Conservation (phyloP, 2,888 invertebrate genomes). For the Cryptophagus acutangulus region DNA sequence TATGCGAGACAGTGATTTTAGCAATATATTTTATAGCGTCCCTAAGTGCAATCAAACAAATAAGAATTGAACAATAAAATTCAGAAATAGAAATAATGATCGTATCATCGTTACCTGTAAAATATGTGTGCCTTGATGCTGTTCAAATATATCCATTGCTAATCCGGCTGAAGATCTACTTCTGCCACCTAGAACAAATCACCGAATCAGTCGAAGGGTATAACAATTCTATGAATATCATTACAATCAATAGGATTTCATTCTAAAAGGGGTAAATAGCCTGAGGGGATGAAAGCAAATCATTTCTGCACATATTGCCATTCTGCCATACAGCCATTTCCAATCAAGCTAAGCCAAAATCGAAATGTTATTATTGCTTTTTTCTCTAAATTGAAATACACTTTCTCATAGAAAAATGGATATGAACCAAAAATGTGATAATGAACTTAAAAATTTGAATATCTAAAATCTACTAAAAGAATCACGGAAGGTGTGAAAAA, state of each 20-base stretch:
- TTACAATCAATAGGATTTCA: conserved; percentile 26
- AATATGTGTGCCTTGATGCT: conserved; percentile 96
- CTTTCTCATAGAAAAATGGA: too few relatives aligned
- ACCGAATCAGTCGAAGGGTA: conserved; percentile 14
- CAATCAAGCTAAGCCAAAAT: too few relatives aligned
- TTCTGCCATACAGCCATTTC: too few relatives aligned
- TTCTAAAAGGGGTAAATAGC: conserved; percentile 7
- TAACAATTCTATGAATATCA: conserved; percentile 29
- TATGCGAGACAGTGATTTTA: conserved; percentile 11
- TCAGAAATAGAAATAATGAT: conserved; percentile 4
- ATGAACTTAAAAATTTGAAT: too few relatives aligned
- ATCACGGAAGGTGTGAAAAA: too few relatives aligned
- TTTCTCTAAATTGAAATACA: too few relatives aligned
- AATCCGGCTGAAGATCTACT: conserved; percentile 61
- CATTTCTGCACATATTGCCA: too few relatives aligned
- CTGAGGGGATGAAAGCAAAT: too few relatives aligned
- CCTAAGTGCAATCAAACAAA: conserved; percentile 1
- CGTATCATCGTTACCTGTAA: conserved; percentile 68
- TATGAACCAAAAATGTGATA: too few relatives aligned
- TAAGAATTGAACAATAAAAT: conserved; percentile 13
- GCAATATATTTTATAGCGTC: conserved; percentile 15
- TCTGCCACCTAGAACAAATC: conserved; percentile 68
- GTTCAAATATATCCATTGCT: conserved; percentile 88
- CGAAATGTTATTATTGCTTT: too few relatives aligned
- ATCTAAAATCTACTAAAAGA: too few relatives aligned